These are phyloP conservation scores for Brachyptera putata DNA, from an alignment of 2,888 invertebrate species.

Conservation along the genomic window DNA sequence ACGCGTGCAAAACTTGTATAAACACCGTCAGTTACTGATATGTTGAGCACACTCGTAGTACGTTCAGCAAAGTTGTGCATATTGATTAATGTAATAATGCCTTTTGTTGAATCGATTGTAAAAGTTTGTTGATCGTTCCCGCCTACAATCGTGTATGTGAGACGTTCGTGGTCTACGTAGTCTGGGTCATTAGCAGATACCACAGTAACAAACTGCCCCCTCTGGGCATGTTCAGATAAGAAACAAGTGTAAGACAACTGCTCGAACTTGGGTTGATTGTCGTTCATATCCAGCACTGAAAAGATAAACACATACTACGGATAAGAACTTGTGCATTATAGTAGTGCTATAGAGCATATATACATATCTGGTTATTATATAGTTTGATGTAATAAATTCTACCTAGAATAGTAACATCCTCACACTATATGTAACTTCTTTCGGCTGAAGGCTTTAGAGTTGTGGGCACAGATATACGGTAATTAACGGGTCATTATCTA, in stretches of 20 bases:
- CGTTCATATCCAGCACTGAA: conserved; percentile 82
- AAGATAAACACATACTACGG: conserved; percentile 33
- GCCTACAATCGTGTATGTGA: conserved; percentile 76
- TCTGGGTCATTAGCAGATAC: conserved; percentile 88
- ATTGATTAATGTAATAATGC: conserved; percentile 66
- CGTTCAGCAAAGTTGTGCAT: conserved; percentile 67
- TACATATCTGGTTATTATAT: no score
- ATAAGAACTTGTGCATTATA: no score
- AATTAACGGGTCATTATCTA: no score
- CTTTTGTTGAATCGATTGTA: conserved; percentile 56
- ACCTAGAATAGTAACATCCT: no score
- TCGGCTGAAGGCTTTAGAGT: no score
- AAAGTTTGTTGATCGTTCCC: conserved; percentile 76
- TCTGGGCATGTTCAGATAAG: conserved; percentile 73
- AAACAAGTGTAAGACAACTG: conserved; percentile 72
- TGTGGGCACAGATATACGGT: no score
- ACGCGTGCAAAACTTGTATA: conserved; percentile 84
- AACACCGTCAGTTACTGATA: conserved; percentile 93
- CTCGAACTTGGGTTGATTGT: conserved; percentile 83
- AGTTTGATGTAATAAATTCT: no score
- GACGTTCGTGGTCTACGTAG: conserved; percentile 64
- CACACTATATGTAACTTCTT: no score
- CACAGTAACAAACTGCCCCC: conserved; percentile 84
- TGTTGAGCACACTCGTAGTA: conserved; percentile 69
- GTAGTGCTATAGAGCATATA: no score